These are phyloP conservation scores for Nymphalis polychloros DNA, from an alignment of 2,888 invertebrate genomes.

Conservation along the genomic window DNA sequence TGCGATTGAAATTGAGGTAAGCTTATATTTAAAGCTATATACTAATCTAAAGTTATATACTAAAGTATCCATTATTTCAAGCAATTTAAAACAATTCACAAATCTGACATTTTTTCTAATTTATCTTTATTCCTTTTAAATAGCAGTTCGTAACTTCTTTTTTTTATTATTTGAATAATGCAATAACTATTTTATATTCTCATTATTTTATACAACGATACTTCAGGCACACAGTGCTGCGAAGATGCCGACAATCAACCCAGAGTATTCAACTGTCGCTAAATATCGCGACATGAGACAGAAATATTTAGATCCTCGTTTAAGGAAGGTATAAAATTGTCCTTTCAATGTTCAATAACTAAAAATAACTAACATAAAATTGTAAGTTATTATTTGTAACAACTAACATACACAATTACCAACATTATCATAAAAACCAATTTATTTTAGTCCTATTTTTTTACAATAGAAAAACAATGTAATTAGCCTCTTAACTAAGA, in stretches of 20 bases:
- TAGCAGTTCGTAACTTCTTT: background rate
- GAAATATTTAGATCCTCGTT: constrained; percentile 49
- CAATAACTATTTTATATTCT: constrained; percentile 27
- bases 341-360: background rate
- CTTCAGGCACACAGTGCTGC: constrained; percentile 37
- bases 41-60: background rate
- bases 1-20: constrained; percentile 90
- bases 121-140: background rate
- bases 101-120: too few relatives aligned
- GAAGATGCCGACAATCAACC: constrained; percentile 44
- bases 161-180: constrained; percentile 19
- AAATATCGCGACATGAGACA: constrained; percentile 54
- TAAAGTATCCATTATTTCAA: background rate
- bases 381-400: too few relatives aligned
- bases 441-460: too few relatives aligned
- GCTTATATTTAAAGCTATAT: background rate
- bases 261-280: constrained; percentile 62
- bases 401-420: too few relatives aligned
- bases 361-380: background rate
- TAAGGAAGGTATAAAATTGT: constrained; percentile 57
- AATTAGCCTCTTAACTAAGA: too few relatives aligned
- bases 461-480: too few relatives aligned
- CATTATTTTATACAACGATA: constrained; percentile 37
- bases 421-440: too few relatives aligned
- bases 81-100: background rate